phyloP scores from a whole-genome alignment of 2,888 invertebrate genomes.

The Synanthedon tipuliformis region DNA sequence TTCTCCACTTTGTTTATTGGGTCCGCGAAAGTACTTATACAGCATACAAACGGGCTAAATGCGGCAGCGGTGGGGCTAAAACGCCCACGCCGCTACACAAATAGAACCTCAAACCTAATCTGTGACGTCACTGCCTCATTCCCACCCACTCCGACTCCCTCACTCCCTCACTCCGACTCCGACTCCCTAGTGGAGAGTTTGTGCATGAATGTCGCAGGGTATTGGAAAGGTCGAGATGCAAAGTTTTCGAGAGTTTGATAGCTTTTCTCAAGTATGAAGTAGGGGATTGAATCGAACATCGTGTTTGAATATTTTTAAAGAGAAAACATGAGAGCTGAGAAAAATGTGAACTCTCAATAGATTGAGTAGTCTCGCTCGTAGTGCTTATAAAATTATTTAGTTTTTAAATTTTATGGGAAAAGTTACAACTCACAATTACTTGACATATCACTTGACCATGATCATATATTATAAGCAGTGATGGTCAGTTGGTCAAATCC shows the following conservation, averaged over 20 bases:
- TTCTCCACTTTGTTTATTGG: not conserved
- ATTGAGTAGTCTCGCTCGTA: too few species aligned
- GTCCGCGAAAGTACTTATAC: not conserved
- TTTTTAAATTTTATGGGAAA: too few species aligned
- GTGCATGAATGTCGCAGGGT: not conserved
- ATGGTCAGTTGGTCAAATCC: too few species aligned
- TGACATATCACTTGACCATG: too few species aligned
- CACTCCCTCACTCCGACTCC: not conserved
- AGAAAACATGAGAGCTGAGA: too few species aligned
- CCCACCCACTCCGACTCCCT: not conserved
- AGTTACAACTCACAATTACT: too few species aligned
- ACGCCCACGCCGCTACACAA: conserved; percentile 24
- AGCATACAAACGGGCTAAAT: not conserved
- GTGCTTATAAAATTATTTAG: too few species aligned
- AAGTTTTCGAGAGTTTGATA: not conserved
- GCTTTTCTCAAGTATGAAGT: not conserved
- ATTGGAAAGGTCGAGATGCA: not conserved
- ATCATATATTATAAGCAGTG: too few species aligned
- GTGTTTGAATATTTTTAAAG: too few species aligned
- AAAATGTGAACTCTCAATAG: too few species aligned
- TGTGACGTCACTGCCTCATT: conserved; percentile 12
- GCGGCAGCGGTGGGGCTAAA: not conserved
- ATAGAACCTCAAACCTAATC: conserved; percentile 32
- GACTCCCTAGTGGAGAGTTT: not conserved
- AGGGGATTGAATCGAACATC: not conserved